Evolutionary conservation across 2,888 invertebrate genomes (phyloP).

Genomic region (Yponomeuta sedellus): DNA sequence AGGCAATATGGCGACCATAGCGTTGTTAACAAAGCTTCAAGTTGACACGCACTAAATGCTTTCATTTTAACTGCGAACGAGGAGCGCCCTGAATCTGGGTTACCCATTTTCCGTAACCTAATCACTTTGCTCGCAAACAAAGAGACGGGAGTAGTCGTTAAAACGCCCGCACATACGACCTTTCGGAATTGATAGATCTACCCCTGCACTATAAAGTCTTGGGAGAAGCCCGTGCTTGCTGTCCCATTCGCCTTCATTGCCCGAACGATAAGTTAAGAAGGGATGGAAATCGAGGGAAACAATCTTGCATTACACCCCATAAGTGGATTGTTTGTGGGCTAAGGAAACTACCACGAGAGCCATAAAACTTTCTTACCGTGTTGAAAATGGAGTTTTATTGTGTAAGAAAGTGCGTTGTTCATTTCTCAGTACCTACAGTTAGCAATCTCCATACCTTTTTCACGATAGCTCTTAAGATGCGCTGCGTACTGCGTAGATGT

Average conservation of each 20-base stretch:
- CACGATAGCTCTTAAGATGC: no score
- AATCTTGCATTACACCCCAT: not conserved
- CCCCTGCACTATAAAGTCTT: slow-evolving; percentile 44
- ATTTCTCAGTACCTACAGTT: not conserved
- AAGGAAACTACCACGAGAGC: not conserved
- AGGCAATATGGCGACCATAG: slow-evolving; percentile 34
- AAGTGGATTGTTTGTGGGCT: not conserved
- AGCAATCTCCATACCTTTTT: no score
- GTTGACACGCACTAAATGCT: slow-evolving; percentile 38
- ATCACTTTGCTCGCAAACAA: slow-evolving; percentile 16
- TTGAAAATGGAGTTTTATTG: slow-evolving; percentile 1
- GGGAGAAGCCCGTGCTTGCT: slow-evolving; percentile 24
- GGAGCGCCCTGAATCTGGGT: slow-evolving; percentile 66
- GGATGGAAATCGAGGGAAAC: slow-evolving; percentile 21
- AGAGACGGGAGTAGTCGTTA: not conserved
- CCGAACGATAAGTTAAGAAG: slow-evolving; percentile 29
- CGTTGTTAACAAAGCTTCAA: not conserved
- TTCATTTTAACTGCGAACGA: slow-evolving; percentile 27
- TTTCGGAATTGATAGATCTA: slow-evolving; percentile 37
- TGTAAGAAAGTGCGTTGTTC: slow-evolving; percentile 6
- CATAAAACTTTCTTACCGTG: slow-evolving; percentile 1
- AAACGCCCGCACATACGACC: slow-evolving; percentile 7
- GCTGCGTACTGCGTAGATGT: no score
- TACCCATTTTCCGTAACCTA: slow-evolving; percentile 59
- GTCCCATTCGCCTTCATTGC: slow-evolving; percentile 32